Conservation (phyloP, 2,888 invertebrate species). For the Apamea crenata region DNA sequence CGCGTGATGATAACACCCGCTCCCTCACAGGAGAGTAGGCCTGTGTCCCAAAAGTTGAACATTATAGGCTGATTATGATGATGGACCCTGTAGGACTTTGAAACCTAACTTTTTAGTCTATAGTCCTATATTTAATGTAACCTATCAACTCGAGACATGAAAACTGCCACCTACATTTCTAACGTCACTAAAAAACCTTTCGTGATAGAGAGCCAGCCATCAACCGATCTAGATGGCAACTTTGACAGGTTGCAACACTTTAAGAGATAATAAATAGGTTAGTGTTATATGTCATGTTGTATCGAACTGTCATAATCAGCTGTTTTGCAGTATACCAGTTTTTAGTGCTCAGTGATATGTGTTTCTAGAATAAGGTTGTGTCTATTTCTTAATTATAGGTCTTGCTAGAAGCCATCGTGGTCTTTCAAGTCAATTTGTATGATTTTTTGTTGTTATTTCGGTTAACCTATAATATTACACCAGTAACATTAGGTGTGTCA, state of each 20-base stretch:
- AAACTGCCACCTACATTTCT: not conserved
- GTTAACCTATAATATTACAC: not conserved
- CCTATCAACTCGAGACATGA: too few relatives aligned
- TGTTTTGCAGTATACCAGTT: slow-evolving; percentile 1
- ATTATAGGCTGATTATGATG: not conserved
- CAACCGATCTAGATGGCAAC: not conserved
- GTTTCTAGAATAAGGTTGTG: not conserved
- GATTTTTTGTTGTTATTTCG: not conserved
- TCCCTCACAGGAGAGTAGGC: too few relatives aligned
- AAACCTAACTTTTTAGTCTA: not conserved
- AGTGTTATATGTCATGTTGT: not conserved
- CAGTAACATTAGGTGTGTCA: not conserved
- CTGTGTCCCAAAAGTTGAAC: not conserved
- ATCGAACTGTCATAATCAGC: not conserved
- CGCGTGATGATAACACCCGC: too few relatives aligned
- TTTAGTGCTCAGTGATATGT: not conserved
- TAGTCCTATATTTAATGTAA: not conserved
- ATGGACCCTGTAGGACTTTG: not conserved
- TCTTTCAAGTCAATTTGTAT: not conserved
- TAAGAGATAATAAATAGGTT: not conserved
- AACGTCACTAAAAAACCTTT: slow-evolving; percentile 8
- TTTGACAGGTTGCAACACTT: slow-evolving; percentile 21
- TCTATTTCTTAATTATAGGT: not conserved
- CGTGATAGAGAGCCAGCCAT: slow-evolving; percentile 1
- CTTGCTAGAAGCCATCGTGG: not conserved